Percentiles rank a stretch among this genome's conserved stretches.
phyloP scores from a whole-genome alignment of 2,113 vertebrate genomes.

The Corythaixoides concolor region DNA sequence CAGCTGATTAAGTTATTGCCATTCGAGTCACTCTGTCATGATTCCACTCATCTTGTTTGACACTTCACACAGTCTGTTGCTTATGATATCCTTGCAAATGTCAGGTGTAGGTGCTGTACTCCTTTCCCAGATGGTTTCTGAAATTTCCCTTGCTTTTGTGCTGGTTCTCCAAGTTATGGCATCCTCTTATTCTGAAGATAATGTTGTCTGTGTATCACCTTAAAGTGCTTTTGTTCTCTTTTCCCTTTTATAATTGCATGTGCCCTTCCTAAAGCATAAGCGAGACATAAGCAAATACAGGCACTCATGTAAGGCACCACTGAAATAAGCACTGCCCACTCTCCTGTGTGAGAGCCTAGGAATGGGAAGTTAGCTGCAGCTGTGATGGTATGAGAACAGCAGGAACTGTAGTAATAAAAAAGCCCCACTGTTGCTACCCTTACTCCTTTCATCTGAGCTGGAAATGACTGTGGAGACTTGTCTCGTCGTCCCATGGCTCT shows the following conservation, averaged over 20 bases:
- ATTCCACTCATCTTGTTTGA: background rate
- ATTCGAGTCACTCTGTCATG: background rate
- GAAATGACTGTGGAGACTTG: background rate
- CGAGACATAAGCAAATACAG: background rate
- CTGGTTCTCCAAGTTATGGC: background rate
- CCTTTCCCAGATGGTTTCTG: background rate
- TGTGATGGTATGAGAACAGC: background rate
- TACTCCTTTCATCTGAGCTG: background rate
- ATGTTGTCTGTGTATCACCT: background rate
- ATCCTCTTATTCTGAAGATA: background rate
- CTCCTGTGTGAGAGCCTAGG: background rate
- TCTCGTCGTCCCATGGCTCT: background rate
- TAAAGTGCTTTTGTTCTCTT: background rate
- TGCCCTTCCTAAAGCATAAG: background rate
- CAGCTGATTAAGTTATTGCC: background rate
- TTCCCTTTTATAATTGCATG: accelerated
- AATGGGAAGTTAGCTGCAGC: background rate
- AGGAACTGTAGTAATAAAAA: background rate
- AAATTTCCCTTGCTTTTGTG: background rate
- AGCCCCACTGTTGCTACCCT: background rate
- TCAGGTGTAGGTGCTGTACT: background rate
- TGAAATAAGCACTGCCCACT: background rate
- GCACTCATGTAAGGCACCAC: background rate
- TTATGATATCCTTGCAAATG: background rate
- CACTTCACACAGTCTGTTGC: background rate